phyloP scores from a whole-genome alignment of 2,797 vertebrate species.

The Acanthopagrus latus region DNA sequence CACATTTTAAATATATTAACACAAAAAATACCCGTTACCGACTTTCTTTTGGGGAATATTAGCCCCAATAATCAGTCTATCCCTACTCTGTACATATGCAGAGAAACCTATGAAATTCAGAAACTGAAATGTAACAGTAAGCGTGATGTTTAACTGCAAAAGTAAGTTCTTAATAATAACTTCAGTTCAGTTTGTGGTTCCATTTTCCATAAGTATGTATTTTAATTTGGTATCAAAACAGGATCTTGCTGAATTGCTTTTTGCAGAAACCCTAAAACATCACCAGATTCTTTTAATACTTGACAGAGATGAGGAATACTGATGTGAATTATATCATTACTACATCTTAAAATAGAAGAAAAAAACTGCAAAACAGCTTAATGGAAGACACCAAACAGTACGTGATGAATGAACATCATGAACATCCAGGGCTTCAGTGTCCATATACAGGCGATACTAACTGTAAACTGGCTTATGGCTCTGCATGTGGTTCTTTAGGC shows the following conservation, averaged over 20 bases:
- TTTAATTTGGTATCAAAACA: not conserved
- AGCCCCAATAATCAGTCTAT: too few species aligned
- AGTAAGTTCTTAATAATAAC: not conserved
- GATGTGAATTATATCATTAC: not conserved
- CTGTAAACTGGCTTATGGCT: not conserved
- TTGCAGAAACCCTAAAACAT: not conserved
- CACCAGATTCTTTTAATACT: not conserved
- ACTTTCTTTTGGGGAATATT: too few species aligned
- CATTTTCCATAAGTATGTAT: not conserved
- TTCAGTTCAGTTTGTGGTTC: not conserved
- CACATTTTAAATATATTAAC: too few species aligned
- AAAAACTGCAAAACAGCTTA: not conserved
- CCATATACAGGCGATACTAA: not conserved
- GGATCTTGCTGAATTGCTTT: not conserved
- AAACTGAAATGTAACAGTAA: not conserved
- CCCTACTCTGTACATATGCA: not conserved
- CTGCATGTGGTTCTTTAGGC: constrained; percentile 22
- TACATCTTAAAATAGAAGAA: not conserved
- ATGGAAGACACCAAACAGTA: not conserved
- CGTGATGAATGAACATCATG: not conserved
- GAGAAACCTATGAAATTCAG: not conserved
- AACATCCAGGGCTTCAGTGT: constrained; percentile 1
- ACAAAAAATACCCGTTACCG: too few species aligned
- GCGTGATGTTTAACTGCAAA: not conserved
- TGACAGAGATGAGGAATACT: not conserved